Base-by-base conservation (phyloP, 2,113 vertebrate species). In the Puntigrus tetrazona region DNA sequence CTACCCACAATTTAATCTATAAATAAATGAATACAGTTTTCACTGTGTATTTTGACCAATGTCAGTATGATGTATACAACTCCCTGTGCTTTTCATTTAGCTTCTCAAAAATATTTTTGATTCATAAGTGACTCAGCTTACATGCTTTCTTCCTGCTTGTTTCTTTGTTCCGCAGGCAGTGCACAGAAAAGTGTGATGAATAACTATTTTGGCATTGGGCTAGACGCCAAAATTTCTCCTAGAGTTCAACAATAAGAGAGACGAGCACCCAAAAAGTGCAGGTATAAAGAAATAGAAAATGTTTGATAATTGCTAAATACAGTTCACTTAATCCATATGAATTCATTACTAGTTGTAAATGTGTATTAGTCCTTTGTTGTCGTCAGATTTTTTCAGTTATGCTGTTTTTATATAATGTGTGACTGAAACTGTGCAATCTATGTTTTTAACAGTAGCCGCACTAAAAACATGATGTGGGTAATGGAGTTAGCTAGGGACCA, bases 211-310 rank as follows among this genome's bases (percentile, higher is more conserved):
- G 97, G 98, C 86, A 99, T 99, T 0, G 98, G 97, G 27, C 92
- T 99, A 89, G 98, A 99, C 41, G 98, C 98, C 1, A 99, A 99
- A 92, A 99, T 99, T 89, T 99, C 97, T 25, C n/a, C 92, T 99
- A 70, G 98, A 99, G 87, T 99, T 99, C 92, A 99, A 99, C 92
- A 97, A 97, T 92, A 98, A 97, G 92, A 91, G 97, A 67, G 97
- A 99, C 3, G 96, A 99, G 82, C 95, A 98, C 88, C 98, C 98
- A 1, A 97, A 95, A 97, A 98, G 85, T 97, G 96, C 96, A 98
- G 97, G 98, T 97, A n/a, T n/a, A n/a, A 93, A 3, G 65, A 61
- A 61, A 7, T 2, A 50, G 20, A 9, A 5, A 50, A 50, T 50
- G 1, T 74, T n/a, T 25, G 2, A 74, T 11, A 14, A 74, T 47